Conservation (phyloP, 2,888 invertebrate species). For the Atherix ibis region DNA sequence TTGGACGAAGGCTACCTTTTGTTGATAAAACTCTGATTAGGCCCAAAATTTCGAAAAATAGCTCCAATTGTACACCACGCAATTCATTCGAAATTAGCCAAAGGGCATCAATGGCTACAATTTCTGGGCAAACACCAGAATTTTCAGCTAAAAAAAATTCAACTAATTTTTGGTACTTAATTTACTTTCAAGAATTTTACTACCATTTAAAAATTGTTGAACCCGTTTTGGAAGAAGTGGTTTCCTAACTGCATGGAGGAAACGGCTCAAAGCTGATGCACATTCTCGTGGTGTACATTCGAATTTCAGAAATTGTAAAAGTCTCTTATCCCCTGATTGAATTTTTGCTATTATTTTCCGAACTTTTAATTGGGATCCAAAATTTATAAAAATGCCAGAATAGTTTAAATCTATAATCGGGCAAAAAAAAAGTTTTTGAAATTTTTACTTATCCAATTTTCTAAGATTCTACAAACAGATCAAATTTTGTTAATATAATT, state of each 20-base stretch:
- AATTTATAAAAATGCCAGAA: conserved; percentile 10
- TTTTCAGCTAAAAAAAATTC: conserved; percentile 8
- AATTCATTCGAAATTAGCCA: conserved; percentile 9
- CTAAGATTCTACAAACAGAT: too few relatives aligned
- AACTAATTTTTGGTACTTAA: too few relatives aligned
- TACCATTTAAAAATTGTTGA: conserved; percentile 9
- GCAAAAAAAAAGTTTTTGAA: too few relatives aligned
- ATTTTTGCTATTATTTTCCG: conserved; percentile 9
- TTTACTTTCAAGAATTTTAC: background rate
- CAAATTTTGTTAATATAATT: too few relatives aligned
- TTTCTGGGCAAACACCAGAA: conserved; percentile 7
- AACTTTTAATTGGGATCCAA: conserved; percentile 9
- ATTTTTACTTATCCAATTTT: too few relatives aligned
- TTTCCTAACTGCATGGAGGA: conserved; percentile 7
- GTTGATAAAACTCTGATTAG: conserved; percentile 11
- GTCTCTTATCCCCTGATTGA: conserved; percentile 8
- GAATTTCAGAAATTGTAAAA: conserved; percentile 7
- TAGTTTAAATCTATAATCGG: conserved; percentile 6
- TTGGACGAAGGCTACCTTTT: conserved; percentile 9
- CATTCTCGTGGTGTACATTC: conserved; percentile 11
- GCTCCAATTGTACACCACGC: conserved; percentile 6
- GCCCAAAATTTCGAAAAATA: conserved; percentile 9
- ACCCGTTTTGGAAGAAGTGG: conserved; percentile 11
- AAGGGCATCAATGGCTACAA: conserved; percentile 11
- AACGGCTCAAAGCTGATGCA: conserved; percentile 10